A percentile compares a stretch with the other conserved stretches of the same genome.
Evolutionary conservation across 2,113 vertebrate genomes (phyloP).

Genomic region (Amazona vittata): DNA sequence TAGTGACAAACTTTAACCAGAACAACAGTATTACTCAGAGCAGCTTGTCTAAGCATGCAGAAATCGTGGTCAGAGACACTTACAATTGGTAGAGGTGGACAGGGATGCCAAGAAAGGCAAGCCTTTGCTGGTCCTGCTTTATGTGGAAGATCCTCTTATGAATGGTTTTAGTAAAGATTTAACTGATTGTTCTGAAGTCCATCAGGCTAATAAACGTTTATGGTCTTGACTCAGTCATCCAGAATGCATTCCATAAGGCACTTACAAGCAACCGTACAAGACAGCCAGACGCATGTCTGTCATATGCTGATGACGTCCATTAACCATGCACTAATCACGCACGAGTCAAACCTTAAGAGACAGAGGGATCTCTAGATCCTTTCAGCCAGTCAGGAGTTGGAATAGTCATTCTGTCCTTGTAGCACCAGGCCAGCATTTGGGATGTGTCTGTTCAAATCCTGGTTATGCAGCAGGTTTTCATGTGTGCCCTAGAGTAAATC

Average conservation of each 20-base stretch:
- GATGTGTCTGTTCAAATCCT: neutral
- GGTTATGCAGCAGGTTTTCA: neutral
- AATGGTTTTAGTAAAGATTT: conserved; percentile 39
- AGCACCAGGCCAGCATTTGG: fast-evolving
- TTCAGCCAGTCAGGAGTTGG: neutral
- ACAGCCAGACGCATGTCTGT: neutral
- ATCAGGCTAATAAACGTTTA: conserved; percentile 20
- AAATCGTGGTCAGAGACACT: neutral
- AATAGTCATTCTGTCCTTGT: neutral
- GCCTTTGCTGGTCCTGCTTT: neutral
- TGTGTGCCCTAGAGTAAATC: neutral
- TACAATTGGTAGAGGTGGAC: neutral
- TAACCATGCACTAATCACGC: neutral
- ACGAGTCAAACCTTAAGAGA: neutral
- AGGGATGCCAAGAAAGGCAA: neutral
- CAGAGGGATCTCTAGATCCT: neutral
- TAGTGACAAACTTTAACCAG: conserved; percentile 31
- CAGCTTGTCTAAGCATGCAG: conserved; percentile 1
- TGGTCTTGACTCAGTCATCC: conserved; percentile 18
- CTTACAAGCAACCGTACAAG: neutral
- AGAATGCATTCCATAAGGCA: conserved; percentile 28
- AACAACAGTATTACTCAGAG: conserved; percentile 7
- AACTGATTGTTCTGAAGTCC: conserved; percentile 42
- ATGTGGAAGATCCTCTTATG: neutral
- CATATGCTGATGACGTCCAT: neutral